phyloP scores from a whole-genome alignment of 2,113 vertebrate species.

The Spheniscus mendiculus region DNA sequence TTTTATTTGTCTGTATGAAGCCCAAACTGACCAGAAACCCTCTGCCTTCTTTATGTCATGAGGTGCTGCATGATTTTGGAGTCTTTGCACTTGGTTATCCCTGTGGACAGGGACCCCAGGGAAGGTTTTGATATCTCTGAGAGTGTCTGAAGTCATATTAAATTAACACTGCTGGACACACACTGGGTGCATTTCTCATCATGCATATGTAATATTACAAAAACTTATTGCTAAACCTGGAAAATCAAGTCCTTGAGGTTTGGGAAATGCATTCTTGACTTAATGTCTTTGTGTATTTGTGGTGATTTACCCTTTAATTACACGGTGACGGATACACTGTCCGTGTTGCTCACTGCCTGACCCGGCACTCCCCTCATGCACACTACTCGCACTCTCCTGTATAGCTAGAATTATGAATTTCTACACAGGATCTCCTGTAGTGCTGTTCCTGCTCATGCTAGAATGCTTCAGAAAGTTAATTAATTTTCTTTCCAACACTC shows the following conservation, averaged over 20 bases:
- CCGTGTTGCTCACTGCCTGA: not conserved
- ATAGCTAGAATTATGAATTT: not conserved
- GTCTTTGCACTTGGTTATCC: not conserved
- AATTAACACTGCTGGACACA: not conserved
- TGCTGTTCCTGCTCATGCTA: not conserved
- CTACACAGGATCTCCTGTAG: not conserved
- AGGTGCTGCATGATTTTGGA: not conserved
- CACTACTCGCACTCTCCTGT: not conserved
- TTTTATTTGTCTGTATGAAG: not conserved
- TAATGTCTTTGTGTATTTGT: not conserved
- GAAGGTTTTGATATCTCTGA: not conserved
- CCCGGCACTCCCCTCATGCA: not conserved
- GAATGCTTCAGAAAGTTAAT: not conserved
- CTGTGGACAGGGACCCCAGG: not conserved
- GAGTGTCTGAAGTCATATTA: not conserved
- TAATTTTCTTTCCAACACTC: not conserved
- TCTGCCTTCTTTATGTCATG: accelerated
- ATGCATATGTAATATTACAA: not conserved
- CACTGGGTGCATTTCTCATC: not conserved
- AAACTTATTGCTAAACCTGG: not conserved
- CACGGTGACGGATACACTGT: accelerated
- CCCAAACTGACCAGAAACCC: not conserved
- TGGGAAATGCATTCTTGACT: not conserved
- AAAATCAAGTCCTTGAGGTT: not conserved
- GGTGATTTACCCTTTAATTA: not conserved